These are phyloP conservation scores for Patella depressa DNA, from an alignment of 2,888 invertebrate genomes.

Conservation along the genomic window DNA sequence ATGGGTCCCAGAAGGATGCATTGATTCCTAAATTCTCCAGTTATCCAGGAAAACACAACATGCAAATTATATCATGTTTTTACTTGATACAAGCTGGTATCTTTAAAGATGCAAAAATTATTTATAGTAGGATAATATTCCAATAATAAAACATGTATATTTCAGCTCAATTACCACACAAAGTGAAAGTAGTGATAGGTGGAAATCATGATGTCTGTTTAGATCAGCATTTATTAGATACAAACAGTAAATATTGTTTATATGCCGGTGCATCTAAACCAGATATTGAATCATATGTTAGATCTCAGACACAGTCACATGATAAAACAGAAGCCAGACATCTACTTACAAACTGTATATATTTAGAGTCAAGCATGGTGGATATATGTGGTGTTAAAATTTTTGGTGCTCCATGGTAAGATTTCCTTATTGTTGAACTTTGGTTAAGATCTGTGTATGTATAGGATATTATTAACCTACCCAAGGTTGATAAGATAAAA, in stretches of 20 bases:
- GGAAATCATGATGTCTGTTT: slow-evolving; percentile 89
- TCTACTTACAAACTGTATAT: slow-evolving; percentile 81
- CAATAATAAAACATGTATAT: not conserved
- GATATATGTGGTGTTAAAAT: slow-evolving; percentile 82
- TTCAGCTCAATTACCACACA: slow-evolving; percentile 79
- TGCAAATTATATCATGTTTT: no score
- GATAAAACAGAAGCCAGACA: slow-evolving; percentile 49
- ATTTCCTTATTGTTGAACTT: not conserved
- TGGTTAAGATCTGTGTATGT: no score
- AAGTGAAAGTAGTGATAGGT: slow-evolving; percentile 84
- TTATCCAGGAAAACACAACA: no score
- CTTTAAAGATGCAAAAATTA: no score
- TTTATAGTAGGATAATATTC: no score
- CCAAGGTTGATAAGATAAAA: no score
- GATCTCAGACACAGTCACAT: not conserved
- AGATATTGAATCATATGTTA: slow-evolving; percentile 37
- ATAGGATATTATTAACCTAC: no score
- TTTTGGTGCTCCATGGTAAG: slow-evolving; percentile 84
- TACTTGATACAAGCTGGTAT: no score
- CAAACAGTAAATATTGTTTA: no score
- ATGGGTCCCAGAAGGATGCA: no score
- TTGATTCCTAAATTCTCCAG: no score
- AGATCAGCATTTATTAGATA: slow-evolving; percentile 72
- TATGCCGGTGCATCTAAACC: not conserved
- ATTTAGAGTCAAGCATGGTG: slow-evolving; percentile 80